These are phyloP conservation scores for Netelia melanura DNA, from an alignment of 2,888 invertebrate genomes.

Conservation along the genomic window DNA sequence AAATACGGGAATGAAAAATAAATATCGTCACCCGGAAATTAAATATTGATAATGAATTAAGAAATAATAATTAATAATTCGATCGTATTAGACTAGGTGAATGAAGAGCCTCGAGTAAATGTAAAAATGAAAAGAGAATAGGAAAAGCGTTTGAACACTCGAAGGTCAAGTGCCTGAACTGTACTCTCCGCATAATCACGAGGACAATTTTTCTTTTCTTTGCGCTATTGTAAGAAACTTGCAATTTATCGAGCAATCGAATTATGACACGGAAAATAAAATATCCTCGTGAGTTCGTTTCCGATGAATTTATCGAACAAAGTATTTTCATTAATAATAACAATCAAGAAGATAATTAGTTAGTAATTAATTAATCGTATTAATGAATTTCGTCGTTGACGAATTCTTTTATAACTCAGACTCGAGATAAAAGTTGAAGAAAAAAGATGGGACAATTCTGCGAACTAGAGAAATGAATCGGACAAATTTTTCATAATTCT, in stretches of 20 bases:
- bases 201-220: constrained; percentile 38
- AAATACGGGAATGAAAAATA: not conserved
- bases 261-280: not conserved
- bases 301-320: not conserved
- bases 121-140: constrained; percentile 27
- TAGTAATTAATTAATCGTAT: not conserved
- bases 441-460: not conserved
- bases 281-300: not conserved
- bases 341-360: not conserved
- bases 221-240: constrained; percentile 9
- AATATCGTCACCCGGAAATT: not conserved
- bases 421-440: not conserved
- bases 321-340: not conserved
- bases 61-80: not conserved
- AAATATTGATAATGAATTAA: not conserved
- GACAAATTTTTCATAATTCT: not conserved
- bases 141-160: constrained; percentile 26
- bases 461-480: not conserved
- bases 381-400: not conserved
- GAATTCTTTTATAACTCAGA: not conserved
- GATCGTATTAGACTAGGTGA: constrained; percentile 1
- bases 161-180: constrained; percentile 61
- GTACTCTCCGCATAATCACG: constrained; percentile 66
- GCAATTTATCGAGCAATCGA: not conserved
- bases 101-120: constrained; percentile 35